Evolutionary conservation across 1,140 invertebrate species (phyloP).

Genomic region (Wiebesia pumilae): DNA sequence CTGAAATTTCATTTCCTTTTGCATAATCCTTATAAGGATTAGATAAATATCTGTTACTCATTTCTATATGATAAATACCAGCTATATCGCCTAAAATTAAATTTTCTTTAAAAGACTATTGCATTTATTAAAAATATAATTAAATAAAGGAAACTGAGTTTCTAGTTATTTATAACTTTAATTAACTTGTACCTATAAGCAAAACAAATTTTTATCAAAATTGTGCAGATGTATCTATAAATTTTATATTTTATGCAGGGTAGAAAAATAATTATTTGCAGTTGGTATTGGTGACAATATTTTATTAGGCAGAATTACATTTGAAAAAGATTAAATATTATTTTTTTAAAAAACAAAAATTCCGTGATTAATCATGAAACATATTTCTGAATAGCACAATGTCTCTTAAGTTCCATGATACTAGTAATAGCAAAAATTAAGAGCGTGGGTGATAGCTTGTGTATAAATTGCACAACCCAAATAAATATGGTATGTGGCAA

Average conservation of each 20-base stretch:
- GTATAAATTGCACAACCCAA: constrained; percentile 58
- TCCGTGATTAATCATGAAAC: constrained; percentile 51
- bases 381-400: constrained; percentile 60
- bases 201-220: not conserved
- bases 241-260: no score
- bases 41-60: constrained; percentile 56
- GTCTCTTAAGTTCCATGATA: constrained; percentile 64
- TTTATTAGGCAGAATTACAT: no score
- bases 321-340: no score
- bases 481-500: constrained; percentile 73
- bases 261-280: no score
- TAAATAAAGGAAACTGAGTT: no score
- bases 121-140: not conserved
- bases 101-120: not conserved
- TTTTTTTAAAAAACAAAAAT: not conserved
- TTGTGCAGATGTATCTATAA: no score
- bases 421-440: constrained; percentile 59
- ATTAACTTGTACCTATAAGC: not conserved
- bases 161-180: no score
- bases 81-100: not conserved
- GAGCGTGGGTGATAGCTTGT: constrained; percentile 56
- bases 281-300: no score
- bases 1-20: constrained; percentile 13
- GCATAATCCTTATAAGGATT: constrained; percentile 62
- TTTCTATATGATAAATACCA: constrained; percentile 9